phyloP scores from a whole-genome alignment of 2,888 invertebrate species.

The Adineta ricciae region DNA sequence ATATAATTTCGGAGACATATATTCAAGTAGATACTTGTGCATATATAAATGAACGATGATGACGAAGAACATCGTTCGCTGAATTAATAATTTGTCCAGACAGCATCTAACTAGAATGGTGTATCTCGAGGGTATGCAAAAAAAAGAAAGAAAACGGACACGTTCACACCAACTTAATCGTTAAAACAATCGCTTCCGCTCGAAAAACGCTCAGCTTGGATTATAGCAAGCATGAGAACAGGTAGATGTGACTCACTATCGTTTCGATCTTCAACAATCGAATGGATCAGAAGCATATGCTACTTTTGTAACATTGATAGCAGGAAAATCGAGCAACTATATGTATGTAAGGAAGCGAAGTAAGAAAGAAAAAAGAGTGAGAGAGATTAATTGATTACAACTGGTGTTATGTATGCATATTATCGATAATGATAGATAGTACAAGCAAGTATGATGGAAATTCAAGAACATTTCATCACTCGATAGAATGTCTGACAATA shows the following conservation, averaged over 20 bases:
- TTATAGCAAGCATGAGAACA: too few species aligned
- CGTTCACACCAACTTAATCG: background rate
- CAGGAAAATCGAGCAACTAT: background rate
- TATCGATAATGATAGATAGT: background rate
- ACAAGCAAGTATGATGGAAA: background rate
- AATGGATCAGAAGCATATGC: background rate
- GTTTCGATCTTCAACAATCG: background rate
- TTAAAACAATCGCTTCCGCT: background rate
- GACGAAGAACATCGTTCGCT: background rate
- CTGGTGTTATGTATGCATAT: background rate
- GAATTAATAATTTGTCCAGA: constrained; percentile 2
- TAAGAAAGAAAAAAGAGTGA: background rate
- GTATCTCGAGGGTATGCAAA: background rate
- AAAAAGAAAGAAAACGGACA: background rate
- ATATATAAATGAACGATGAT: background rate
- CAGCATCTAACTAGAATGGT: background rate
- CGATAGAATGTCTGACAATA: constrained; percentile 1
- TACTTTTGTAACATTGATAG: background rate
- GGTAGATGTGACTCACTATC: too few species aligned
- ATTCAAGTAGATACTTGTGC: background rate
- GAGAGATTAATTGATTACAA: background rate
- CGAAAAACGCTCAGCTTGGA: too few species aligned
- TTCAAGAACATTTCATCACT: background rate
- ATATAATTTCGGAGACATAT: background rate
- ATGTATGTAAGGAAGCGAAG: background rate